phyloP scores from a whole-genome alignment of 2,888 invertebrate species.

The Lasioglossum leucozonium region DNA sequence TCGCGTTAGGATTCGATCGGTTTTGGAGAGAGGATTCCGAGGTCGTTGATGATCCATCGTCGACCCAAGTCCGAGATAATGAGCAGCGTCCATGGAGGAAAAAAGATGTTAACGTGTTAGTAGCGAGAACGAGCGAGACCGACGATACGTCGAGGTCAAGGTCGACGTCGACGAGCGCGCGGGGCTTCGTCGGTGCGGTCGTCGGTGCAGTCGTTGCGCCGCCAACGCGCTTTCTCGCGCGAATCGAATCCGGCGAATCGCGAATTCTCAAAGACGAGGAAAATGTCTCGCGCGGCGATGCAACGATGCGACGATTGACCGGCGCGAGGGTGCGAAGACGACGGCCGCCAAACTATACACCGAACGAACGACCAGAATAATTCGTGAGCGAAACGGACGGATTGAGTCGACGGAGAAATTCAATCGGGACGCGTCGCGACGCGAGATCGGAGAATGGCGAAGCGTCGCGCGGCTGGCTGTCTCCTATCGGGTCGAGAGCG shows the following conservation, averaged over 20 bases:
- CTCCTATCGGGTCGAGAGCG: background rate
- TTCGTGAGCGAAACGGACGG: background rate
- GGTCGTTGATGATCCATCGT: conserved; percentile 69
- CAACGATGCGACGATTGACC: background rate
- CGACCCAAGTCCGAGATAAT: conserved; percentile 70
- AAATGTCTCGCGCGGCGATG: background rate
- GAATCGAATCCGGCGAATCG: background rate
- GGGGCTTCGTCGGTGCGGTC: conserved; percentile 40
- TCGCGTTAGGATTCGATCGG: conserved; percentile 48
- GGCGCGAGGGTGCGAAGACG: background rate
- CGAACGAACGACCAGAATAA: background rate
- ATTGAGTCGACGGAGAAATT: background rate
- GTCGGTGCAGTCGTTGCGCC: conserved; percentile 28
- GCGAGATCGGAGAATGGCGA: background rate
- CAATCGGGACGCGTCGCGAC: background rate
- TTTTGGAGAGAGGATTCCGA: conserved; percentile 47
- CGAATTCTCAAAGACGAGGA: background rate
- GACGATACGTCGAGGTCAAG: conserved; percentile 20
- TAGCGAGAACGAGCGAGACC: conserved; percentile 59
- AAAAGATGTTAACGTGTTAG: conserved; percentile 76
- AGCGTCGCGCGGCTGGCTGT: background rate
- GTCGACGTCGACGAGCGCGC: background rate
- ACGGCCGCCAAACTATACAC: background rate
- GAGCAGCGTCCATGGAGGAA: conserved; percentile 80
- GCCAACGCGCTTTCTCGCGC: background rate